phyloP scores from a whole-genome alignment of 2,113 vertebrate species.

The Otocyon megalotis region DNA sequence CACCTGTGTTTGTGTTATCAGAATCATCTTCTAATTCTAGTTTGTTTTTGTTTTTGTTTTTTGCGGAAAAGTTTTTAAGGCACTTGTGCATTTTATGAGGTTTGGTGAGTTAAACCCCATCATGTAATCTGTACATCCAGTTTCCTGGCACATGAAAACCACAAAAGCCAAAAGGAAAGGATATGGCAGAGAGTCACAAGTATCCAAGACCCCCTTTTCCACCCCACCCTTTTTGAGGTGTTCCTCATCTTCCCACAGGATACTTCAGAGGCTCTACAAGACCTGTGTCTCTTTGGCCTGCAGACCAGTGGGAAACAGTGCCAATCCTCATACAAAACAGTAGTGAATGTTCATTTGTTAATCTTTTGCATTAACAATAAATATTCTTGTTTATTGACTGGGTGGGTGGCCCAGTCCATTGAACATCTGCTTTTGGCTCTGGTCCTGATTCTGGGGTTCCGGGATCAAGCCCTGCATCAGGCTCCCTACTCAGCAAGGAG shows the following conservation, averaged over 20 bases:
- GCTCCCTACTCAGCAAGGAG: no score
- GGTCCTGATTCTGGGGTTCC: no score
- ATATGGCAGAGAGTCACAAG: not conserved
- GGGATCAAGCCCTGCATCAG: no score
- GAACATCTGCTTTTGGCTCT: no score
- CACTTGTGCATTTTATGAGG: not conserved
- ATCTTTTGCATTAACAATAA: not conserved
- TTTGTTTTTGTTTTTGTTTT: not conserved
- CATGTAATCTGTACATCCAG: not conserved
- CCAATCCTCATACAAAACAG: not conserved
- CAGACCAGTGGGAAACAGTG: not conserved
- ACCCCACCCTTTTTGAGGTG: not conserved
- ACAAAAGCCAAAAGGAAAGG: not conserved
- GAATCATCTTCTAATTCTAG: not conserved
- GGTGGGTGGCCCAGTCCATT: no score
- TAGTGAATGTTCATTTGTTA: not conserved
- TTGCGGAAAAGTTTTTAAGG: not conserved
- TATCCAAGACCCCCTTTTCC: not conserved
- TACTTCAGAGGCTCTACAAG: not conserved
- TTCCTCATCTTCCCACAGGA: not conserved
- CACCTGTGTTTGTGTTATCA: not conserved
- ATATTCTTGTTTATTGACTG: not conserved
- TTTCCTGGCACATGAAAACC: not conserved
- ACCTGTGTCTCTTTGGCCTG: not conserved
- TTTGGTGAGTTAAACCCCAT: not conserved